Evolutionary conservation across 2,113 vertebrate species (phyloP).

Genomic region (Microtus richardsoni): DNA sequence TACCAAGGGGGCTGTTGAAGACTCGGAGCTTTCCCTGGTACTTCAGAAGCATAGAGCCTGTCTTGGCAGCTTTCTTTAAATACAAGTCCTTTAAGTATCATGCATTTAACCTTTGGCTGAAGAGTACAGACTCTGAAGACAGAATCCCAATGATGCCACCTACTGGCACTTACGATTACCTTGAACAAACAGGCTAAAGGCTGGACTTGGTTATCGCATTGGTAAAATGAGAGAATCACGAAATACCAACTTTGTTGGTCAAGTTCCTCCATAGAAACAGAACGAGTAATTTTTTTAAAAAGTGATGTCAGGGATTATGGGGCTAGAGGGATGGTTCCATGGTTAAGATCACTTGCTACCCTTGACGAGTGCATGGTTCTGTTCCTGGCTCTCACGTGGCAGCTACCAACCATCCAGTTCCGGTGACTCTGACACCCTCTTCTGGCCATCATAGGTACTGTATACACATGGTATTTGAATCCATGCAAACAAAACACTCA

Average conservation of each 20-base stretch:
- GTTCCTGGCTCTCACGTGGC: neutral
- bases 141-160: neutral
- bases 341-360: neutral
- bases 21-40: neutral
- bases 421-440: neutral
- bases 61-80: neutral
- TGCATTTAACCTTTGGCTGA: neutral
- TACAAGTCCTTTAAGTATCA: neutral
- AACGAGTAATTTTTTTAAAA: neutral
- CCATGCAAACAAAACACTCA: neutral
- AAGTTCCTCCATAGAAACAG: neutral
- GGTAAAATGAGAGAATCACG: neutral
- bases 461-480: neutral
- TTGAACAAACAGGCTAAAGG: neutral
- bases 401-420: neutral
- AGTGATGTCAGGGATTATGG: neutral
- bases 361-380: too few relatives aligned
- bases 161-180: neutral
- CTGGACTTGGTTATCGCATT: neutral
- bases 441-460: neutral
- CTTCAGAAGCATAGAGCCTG: neutral
- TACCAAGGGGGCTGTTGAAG: conserved; percentile 6
- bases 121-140: neutral
- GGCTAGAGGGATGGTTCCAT: neutral
- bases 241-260: neutral